Base-by-base conservation (phyloP, 2,797 vertebrate genomes). In the Gymnocypris eckloni region DNA sequence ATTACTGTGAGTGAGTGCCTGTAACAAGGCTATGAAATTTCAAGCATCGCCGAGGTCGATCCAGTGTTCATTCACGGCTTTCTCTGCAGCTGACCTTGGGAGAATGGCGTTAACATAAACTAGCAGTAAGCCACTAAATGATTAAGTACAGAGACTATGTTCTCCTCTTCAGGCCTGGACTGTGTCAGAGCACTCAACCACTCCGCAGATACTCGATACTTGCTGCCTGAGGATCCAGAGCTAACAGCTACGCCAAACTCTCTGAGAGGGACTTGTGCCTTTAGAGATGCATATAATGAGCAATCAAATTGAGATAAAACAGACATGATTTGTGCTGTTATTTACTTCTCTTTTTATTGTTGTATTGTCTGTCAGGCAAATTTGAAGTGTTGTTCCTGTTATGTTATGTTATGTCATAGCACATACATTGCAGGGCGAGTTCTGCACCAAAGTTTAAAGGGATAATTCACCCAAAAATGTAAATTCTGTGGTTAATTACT, bases 31-130 rank as follows among this genome's bases (percentile, higher is more conserved):
- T 71, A 83, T 78, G 54, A 83, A 54, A 25, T 56, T 43, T 78
- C 56, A n/a, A 76, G 81, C 59, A 2, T 6, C 56, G 66, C 59
- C 72, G 50, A 75, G 43, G 56, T 3, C 6, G 15, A 56, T 79
- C 67, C 48, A 72, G 12, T 59, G 33, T 45, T 77, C n/a, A 50
- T 81, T 86, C 66, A 73, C 41, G 37, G 66, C 81, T 69, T 80
- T 88, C 76, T 15, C 84, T 90, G 87, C 87, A 83, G 79, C 89
- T 92, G 91, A 93, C 91, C 90, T 89, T 90, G 87, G 88, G 90
- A 93, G 91, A 93, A 92, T 90, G 90, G 91, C 88, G 89, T 84
- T 87, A 91, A 85, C 90, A 91, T 92, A 93, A 93, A 93, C 91
- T 90, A 88, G 89, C 89, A 87, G 89, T 88, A 83, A 90, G 72